A percentile compares a stretch with the other conserved stretches of the same genome.
phyloP scores from a whole-genome alignment of 2,888 invertebrate genomes.

The Eupeodes luniger region DNA sequence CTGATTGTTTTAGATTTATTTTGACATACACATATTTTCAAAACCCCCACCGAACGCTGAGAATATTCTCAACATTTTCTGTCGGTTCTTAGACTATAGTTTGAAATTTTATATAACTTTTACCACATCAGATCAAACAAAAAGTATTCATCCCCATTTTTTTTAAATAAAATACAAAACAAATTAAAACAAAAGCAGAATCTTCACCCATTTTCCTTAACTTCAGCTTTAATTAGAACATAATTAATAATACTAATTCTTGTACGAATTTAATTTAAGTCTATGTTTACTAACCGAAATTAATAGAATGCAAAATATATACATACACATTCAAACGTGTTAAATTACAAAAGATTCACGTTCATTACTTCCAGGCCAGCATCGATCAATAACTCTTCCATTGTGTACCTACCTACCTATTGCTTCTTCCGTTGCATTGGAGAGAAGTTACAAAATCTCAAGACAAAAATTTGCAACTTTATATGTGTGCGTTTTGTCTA shows the following conservation, averaged over 20 bases:
- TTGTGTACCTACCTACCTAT: background rate
- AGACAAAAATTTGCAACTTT: background rate
- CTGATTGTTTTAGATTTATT: no score
- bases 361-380: conserved; percentile 20
- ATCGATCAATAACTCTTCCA: conserved; percentile 2
- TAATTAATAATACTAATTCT: background rate
- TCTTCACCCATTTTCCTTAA: conserved; percentile 5
- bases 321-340: background rate
- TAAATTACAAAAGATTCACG: background rate
- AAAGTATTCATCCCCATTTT: no score
- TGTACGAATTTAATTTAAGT: background rate
- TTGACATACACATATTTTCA: no score
- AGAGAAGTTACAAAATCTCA: background rate
- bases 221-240: conserved; percentile 9
- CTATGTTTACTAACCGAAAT: background rate
- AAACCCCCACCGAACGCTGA: no score
- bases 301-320: background rate
- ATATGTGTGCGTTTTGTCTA: background rate
- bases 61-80: no score
- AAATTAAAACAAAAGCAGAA: background rate
- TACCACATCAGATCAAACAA: no score
- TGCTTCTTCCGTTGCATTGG: background rate
- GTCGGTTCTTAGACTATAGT: no score
- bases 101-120: no score
- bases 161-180: no score